phyloP scores from a whole-genome alignment of 2,888 invertebrate species.

The Torymus auratus region DNA sequence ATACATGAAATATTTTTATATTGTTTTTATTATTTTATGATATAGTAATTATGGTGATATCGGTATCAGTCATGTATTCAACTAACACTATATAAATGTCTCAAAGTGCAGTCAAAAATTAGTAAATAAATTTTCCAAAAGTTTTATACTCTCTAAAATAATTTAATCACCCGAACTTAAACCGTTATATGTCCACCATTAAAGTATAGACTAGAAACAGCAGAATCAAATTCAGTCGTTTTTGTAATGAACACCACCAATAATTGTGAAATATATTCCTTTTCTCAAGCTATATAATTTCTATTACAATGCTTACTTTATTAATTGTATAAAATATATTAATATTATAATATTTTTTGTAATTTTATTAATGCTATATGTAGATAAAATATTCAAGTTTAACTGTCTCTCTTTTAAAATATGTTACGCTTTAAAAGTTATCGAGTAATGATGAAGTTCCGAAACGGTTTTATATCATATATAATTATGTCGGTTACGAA shows the following conservation, averaged over 20 bases:
- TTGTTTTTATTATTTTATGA: too few relatives aligned
- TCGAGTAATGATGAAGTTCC: too few relatives aligned
- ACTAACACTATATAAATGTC: too few relatives aligned
- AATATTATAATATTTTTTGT: conserved; percentile 12
- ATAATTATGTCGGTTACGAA: too few relatives aligned
- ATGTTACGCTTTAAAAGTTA: too few relatives aligned
- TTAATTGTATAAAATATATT: conserved; percentile 42
- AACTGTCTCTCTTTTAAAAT: neutral
- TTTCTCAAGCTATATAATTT: neutral
- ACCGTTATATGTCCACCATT: too few relatives aligned
- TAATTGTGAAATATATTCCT: conserved; percentile 16
- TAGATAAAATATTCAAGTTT: conserved; percentile 32
- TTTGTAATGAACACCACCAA: conserved; percentile 29
- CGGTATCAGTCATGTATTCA: too few relatives aligned
- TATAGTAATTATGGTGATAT: too few relatives aligned
- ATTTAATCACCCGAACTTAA: too few relatives aligned
- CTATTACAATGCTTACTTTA: conserved; percentile 12
- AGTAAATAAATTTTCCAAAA: neutral
- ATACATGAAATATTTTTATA: too few relatives aligned
- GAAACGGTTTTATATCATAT: too few relatives aligned
- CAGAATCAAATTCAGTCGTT: conserved; percentile 48
- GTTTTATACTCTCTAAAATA: neutral
- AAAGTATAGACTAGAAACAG: conserved; percentile 41
- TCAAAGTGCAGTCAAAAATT: too few relatives aligned
- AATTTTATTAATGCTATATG: conserved; percentile 22